Base-by-base conservation (phyloP, 2,888 invertebrate species). In the Pollenia griseotomentosa region DNA sequence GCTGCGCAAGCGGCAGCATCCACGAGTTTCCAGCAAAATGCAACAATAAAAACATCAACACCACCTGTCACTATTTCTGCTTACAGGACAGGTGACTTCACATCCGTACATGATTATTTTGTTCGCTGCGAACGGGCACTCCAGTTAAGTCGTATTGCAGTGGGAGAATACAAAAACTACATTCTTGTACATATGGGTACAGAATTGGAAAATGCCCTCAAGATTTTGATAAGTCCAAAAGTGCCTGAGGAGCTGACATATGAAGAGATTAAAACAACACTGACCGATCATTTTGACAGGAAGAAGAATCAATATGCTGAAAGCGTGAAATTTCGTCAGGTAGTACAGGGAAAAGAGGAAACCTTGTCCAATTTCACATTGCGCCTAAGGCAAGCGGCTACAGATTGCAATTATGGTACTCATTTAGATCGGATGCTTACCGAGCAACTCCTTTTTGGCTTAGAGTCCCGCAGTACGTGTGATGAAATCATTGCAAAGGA, bases 401-500 rank as follows among this genome's bases (percentile, higher is more conserved):
- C 71, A 11, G 14, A 70, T 53, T 75, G 82, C 44, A 61, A 82
- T 8, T 82, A 53, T 33, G 70, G 55, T 0, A 19, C 19, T 19
- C 19, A 19, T 19, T 19, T 19, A 19, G 19, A 19, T 19, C 19
- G 19, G 19, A 19, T 19, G 19, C 19, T 19, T 19, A 19, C 19
- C 19, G 19, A 19, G 19, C 19, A 19, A 19, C 19, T 19, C 19
- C 19, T 19, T 19, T 19, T 19, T 19, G 19, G 19, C 19, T 19
- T 19, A 19, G 19, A 19, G 19, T 19, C 19, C 19, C 19, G 19
- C 19, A 19, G 19, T 19, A 19, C 19, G 19, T 19, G 19, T 19
- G 19, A 46, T 23, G 85, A 83, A 51, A 78, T 88, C 14, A 88
- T 85, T 7, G 84, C 85, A 23, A 85, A 86, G 51, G 68, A 86